Conservation (phyloP, 2,888 invertebrate species). For the Strigamia crassipes region DNA sequence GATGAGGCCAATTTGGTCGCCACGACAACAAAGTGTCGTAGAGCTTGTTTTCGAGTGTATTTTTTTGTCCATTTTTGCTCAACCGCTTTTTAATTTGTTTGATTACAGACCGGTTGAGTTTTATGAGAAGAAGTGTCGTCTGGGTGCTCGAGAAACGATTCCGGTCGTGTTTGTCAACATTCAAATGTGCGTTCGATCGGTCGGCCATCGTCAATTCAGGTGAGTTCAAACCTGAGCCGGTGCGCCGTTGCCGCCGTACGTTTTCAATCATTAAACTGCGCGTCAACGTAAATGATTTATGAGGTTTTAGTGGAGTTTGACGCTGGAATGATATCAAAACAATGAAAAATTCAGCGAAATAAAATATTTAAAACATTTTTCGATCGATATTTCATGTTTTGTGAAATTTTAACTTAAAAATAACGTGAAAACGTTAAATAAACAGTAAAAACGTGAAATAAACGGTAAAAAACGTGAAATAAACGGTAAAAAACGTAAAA, state of each 20-base stretch:
- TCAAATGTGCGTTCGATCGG: conserved; percentile 3
- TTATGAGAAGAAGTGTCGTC: neutral
- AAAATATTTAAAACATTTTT: no score
- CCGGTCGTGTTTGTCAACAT: neutral
- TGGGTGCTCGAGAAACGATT: neutral
- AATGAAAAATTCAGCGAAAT: no score
- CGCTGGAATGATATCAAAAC: no score
- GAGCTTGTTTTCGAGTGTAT: neutral
- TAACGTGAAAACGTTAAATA: neutral
- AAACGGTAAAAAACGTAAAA: no score
- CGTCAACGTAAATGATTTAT: no score
- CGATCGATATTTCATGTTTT: no score
- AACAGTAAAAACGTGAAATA: no score
- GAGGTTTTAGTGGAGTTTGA: no score
- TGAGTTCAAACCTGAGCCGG: neutral
- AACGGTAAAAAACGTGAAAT: no score
- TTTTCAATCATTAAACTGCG: no score
- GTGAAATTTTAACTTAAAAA: neutral
- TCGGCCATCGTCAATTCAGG: neutral
- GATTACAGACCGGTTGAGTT: neutral
- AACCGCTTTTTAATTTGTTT: neutral
- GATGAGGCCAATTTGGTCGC: neutral
- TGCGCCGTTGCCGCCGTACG: no score
- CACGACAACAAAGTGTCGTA: neutral
- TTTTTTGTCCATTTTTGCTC: neutral